Evolutionary conservation across 2,888 invertebrate genomes (phyloP).

Genomic region (Exocentrus adspersus): DNA sequence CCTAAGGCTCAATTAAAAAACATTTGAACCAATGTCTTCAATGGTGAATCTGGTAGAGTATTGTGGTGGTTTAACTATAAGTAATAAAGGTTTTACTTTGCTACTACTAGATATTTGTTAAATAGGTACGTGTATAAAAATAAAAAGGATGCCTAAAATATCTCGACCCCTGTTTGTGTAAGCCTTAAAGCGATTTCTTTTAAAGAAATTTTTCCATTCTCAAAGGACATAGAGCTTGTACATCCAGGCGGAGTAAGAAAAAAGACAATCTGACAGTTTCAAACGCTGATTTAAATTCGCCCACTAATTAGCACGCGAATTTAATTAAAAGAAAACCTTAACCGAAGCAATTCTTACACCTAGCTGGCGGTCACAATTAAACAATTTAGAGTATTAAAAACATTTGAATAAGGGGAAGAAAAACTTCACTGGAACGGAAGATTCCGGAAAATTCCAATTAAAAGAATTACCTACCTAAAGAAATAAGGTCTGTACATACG

Average conservation of each 20-base stretch:
- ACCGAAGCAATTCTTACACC: conserved; percentile 6
- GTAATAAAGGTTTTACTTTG: no score
- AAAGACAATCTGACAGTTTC: conserved; percentile 14
- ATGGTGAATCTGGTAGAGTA: no score
- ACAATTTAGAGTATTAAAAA: conserved; percentile 14
- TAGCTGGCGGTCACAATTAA: conserved; percentile 22
- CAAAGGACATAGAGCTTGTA: not conserved
- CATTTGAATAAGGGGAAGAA: conserved; percentile 2
- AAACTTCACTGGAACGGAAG: conserved; percentile 1
- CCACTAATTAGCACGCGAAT: conserved; percentile 24
- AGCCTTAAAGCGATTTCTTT: not conserved
- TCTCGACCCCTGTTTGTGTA: no score
- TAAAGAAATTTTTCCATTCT: not conserved
- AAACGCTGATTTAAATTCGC: conserved; percentile 10
- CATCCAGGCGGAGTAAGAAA: conserved; percentile 2
- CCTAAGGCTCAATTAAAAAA: no score
- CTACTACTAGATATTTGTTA: no score
- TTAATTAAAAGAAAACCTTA: conserved; percentile 30
- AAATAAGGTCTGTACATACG: no score
- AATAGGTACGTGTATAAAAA: no score
- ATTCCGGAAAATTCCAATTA: conserved; percentile 12
- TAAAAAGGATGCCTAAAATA: no score
- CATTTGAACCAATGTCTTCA: no score
- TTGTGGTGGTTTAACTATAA: no score
- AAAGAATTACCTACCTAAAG: no score